Percentiles rank a stretch among this genome's conserved stretches.
Evolutionary conservation across 2,113 vertebrate species (phyloP).

Genomic region (Ictidomys tridecemlineatus): DNA sequence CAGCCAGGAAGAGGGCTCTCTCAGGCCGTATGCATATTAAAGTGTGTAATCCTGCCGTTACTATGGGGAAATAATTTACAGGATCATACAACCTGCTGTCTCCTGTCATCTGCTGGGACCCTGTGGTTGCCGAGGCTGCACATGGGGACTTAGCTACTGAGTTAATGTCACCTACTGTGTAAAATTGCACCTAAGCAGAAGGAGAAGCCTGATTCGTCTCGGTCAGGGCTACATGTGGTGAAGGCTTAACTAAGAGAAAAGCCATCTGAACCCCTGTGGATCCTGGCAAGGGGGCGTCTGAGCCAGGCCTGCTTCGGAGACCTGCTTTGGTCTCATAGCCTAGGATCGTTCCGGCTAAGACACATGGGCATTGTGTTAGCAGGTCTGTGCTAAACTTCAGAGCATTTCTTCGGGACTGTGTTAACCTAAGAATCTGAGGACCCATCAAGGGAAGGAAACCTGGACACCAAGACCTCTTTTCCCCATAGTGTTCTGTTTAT

Average conservation of each 20-base stretch:
- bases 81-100: slow-evolving; percentile 69
- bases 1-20: slow-evolving; percentile 62
- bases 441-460: not conserved
- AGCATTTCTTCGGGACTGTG: not conserved
- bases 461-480: not conserved
- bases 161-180: slow-evolving; percentile 77
- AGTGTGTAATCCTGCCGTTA: slow-evolving; percentile 72
- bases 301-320: not conserved
- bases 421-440: not conserved
- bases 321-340: not conserved
- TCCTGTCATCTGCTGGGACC: slow-evolving; percentile 73
- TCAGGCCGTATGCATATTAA: slow-evolving; percentile 70
- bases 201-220: slow-evolving; percentile 70
- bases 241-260: slow-evolving; percentile 78
- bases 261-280: slow-evolving; percentile 13
- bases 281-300: not conserved
- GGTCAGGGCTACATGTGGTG: slow-evolving; percentile 56
- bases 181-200: slow-evolving; percentile 74
- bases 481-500: not conserved
- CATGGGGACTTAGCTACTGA: slow-evolving; percentile 56
- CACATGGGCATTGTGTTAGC: not conserved
- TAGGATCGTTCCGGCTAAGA: not conserved
- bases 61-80: slow-evolving; percentile 80
- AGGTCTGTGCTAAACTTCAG: not conserved
- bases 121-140: slow-evolving; percentile 62